A percentile compares a stretch with the other conserved stretches of the same genome.
Evolutionary conservation across 2,113 vertebrate species (phyloP).

Genomic region (Ailurus styani): DNA sequence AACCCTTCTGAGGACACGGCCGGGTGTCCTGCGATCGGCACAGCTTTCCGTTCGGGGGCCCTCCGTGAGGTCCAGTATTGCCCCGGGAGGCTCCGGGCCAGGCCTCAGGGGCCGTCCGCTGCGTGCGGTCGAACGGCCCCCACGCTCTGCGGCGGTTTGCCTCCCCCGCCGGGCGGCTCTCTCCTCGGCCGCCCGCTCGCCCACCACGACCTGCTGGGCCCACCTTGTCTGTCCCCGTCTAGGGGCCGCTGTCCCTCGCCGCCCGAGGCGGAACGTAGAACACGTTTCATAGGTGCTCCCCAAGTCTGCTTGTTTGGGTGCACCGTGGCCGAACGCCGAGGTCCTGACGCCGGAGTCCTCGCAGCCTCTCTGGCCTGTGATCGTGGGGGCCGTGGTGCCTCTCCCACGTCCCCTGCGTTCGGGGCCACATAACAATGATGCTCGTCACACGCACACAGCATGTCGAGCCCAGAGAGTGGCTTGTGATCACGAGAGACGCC

Average conservation of each 20-base stretch:
- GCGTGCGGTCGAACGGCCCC: too few relatives aligned
- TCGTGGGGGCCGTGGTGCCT: not conserved
- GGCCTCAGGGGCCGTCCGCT: not conserved
- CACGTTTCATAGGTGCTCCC: not conserved
- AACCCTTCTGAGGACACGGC: not conserved
- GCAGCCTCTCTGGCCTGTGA: not conserved
- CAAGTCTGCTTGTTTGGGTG: not conserved
- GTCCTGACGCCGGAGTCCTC: not conserved
- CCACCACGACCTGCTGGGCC: not conserved
- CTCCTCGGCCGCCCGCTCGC: not conserved
- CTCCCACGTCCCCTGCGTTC: not conserved
- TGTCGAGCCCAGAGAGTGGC: slow-evolving; percentile 23
- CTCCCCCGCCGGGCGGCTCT: accelerated
- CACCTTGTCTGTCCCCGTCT: not conserved
- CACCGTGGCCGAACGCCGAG: not conserved
- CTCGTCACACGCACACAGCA: not conserved
- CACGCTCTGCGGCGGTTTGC: too few relatives aligned
- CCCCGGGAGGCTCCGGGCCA: not conserved
- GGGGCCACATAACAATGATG: slow-evolving; percentile 21
- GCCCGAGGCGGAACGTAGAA: not conserved
- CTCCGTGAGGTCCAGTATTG: accelerated
- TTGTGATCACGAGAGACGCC: slow-evolving; percentile 32
- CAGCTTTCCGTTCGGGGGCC: accelerated
- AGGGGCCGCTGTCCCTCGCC: not conserved
- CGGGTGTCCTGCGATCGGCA: accelerated